These are phyloP conservation scores for Cybosia mesomella DNA, from an alignment of 2,888 invertebrate species.

Conservation along the genomic window DNA sequence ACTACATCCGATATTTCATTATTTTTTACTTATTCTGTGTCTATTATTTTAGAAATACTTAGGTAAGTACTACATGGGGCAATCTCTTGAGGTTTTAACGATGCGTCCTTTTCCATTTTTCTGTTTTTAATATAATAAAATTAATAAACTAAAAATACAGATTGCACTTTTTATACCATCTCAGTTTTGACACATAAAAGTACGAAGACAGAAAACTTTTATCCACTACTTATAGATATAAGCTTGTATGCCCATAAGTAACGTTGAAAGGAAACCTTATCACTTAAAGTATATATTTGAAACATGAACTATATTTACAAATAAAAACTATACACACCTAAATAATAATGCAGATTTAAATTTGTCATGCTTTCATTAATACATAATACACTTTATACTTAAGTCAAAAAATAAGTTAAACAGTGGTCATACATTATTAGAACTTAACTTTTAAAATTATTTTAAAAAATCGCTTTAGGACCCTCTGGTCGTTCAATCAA, in stretches of 20 bases:
- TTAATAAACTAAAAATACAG: slow-evolving; percentile 13
- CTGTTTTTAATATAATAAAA: not conserved
- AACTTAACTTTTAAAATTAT: not conserved
- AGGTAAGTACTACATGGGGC: not conserved
- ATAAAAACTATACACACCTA: slow-evolving; percentile 17
- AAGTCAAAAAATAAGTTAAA: not conserved
- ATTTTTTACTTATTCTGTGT: not conserved
- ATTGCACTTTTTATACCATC: slow-evolving; percentile 36
- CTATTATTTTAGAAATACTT: not conserved
- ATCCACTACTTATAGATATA: slow-evolving; percentile 34
- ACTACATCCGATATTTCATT: not conserved
- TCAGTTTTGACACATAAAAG: slow-evolving; percentile 37
- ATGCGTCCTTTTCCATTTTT: not conserved
- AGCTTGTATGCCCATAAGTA: slow-evolving; percentile 33
- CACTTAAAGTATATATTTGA: slow-evolving; percentile 2
- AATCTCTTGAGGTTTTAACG: not conserved
- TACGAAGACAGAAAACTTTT: slow-evolving; percentile 24
- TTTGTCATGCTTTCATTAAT: slow-evolving; percentile 6
- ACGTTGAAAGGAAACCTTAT: slow-evolving; percentile 21
- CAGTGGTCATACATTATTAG: not conserved
- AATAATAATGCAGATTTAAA: not conserved
- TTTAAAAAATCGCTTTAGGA: not conserved
- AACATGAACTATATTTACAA: slow-evolving; percentile 26
- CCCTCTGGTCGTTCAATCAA: not conserved
- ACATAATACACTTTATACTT: not conserved